phyloP scores from a whole-genome alignment of 2,113 vertebrate genomes.

The Colossoma macropomum region DNA sequence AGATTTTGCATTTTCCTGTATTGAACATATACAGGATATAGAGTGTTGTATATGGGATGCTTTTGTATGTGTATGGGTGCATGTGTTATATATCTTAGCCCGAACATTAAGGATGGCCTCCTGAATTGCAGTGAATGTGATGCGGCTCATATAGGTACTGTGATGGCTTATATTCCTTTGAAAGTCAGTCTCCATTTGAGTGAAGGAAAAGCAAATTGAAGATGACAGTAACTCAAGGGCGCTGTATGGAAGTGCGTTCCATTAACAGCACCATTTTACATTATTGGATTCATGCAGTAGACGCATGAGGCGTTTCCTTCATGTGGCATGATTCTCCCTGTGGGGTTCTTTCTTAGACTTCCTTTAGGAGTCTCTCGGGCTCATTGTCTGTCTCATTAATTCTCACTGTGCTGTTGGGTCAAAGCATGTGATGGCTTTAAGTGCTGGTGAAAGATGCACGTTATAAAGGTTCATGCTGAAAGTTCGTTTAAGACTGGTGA shows the following conservation, averaged over 20 bases:
- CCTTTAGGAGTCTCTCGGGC: slow-evolving; percentile 9
- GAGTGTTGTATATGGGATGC: no score
- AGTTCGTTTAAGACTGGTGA: slow-evolving; percentile 2
- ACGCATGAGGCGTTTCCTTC: slow-evolving; percentile 34
- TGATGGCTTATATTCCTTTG: slow-evolving; percentile 8
- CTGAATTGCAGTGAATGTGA: neutral
- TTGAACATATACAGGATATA: no score
- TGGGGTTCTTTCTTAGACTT: slow-evolving; percentile 10
- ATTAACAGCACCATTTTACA: slow-evolving; percentile 37
- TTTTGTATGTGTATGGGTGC: neutral
- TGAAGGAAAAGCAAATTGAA: slow-evolving; percentile 16
- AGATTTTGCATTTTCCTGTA: neutral
- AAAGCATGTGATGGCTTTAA: slow-evolving; percentile 5
- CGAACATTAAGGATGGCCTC: neutral
- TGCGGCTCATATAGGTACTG: neutral
- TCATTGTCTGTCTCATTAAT: slow-evolving; percentile 30
- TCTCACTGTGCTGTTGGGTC: neutral
- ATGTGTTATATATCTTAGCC: neutral
- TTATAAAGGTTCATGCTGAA: no score
- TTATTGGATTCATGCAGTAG: slow-evolving; percentile 24
- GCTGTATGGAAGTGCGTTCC: neutral
- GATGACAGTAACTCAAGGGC: slow-evolving; percentile 28
- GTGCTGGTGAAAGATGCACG: neutral
- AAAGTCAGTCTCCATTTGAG: neutral
- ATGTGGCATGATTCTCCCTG: slow-evolving; percentile 23